Percentiles rank a stretch among this genome's conserved stretches.
Evolutionary conservation across 2,797 vertebrate species (phyloP).

Genomic region (Pelobates cultripes): DNA sequence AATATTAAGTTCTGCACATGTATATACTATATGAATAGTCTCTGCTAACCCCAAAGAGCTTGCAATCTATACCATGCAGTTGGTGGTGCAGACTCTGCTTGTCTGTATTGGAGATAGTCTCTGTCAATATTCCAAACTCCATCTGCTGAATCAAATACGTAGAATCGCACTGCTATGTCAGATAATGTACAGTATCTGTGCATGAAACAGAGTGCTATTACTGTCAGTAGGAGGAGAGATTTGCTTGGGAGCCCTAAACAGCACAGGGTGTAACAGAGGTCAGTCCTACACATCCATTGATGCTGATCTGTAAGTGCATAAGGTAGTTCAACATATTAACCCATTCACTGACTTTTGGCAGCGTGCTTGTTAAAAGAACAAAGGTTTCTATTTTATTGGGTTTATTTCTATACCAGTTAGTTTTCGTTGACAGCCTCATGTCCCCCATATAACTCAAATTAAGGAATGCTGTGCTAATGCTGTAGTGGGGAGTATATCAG

Average conservation of each 20-base stretch:
- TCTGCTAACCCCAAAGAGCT: background rate
- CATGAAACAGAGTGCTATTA: conserved; percentile 36
- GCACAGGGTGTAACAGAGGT: conserved; percentile 31
- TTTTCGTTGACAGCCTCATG: too few species aligned
- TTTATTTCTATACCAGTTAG: too few species aligned
- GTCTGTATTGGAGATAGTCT: background rate
- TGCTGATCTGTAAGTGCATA: conserved; percentile 3
- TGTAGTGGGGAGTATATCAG: too few species aligned
- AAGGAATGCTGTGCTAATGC: too few species aligned
- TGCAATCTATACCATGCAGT: background rate
- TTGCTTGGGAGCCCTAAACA: conserved; percentile 38
- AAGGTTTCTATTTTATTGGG: background rate
- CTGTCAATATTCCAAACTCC: background rate
- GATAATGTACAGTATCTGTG: conserved; percentile 19
- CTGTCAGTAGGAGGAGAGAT: conserved; percentile 42
- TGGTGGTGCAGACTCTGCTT: background rate
- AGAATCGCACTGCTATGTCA: background rate
- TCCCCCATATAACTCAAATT: too few species aligned
- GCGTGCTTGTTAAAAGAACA: conserved; percentile 7
- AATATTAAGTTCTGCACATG: too few species aligned
- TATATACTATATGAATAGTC: too few species aligned
- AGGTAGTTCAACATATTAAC: background rate
- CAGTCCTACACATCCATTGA: conserved; percentile 29
- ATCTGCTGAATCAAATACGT: too few species aligned
- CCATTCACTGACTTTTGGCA: conserved; percentile 1